phyloP scores from a whole-genome alignment of 2,888 invertebrate species.

The Tachina fera region DNA sequence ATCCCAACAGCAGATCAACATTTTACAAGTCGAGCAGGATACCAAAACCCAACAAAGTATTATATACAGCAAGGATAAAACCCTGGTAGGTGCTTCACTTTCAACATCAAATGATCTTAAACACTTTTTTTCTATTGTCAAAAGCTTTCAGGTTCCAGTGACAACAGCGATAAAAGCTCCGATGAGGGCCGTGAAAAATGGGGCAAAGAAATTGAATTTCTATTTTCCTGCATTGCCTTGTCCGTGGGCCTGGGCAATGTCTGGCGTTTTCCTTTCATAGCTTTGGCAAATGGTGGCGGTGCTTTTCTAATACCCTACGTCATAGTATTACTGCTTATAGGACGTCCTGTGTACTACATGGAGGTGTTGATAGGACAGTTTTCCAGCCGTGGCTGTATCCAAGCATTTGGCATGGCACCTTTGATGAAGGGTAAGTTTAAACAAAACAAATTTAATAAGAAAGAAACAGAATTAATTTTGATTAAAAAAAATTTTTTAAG shows the following conservation, averaged over 20 bases:
- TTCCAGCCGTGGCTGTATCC: conserved; percentile 87
- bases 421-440: conserved; percentile 86
- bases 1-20: conserved; percentile 69
- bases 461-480: neutral
- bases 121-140: neutral
- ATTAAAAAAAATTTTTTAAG: conserved; percentile 77
- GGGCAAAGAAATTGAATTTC: conserved; percentile 86
- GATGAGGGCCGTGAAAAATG: conserved; percentile 83
- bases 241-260: conserved; percentile 88
- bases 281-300: conserved; percentile 87
- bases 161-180: conserved; percentile 63
- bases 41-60: conserved; percentile 68
- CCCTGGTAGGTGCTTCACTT: conserved; percentile 73
- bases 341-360: conserved; percentile 88
- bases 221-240: conserved; percentile 85
- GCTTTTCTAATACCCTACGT: conserved; percentile 88
- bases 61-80: conserved; percentile 72
- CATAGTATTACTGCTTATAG: conserved; percentile 86
- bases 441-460: neutral
- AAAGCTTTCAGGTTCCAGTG: conserved; percentile 64
- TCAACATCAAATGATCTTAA: neutral
- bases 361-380: conserved; percentile 90
- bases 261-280: conserved; percentile 87
- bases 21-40: conserved; percentile 69
- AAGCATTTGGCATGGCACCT: conserved; percentile 87